Evolutionary conservation across 2,797 vertebrate genomes (phyloP).

Genomic region (Delichon dasypus): DNA sequence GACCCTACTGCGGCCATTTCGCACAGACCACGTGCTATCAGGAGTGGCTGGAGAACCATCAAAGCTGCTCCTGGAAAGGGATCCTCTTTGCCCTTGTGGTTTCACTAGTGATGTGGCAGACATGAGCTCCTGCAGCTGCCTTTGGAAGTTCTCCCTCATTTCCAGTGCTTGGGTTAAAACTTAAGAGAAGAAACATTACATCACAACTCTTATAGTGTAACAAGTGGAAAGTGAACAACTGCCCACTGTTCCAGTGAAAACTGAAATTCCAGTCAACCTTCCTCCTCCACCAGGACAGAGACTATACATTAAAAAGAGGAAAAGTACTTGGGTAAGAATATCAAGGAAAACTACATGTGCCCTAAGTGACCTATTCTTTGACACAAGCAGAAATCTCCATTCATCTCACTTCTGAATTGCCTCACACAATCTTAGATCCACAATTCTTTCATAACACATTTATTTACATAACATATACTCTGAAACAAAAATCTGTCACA

Average conservation of each 20-base stretch:
- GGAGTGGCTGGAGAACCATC: conserved; percentile 84
- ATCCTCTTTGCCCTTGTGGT: conserved; percentile 79
- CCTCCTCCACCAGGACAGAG: background rate
- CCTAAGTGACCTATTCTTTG: background rate
- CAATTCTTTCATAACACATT: background rate
- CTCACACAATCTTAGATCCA: background rate
- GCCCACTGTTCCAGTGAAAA: background rate
- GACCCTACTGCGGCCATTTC: conserved; percentile 83
- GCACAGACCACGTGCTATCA: conserved; percentile 75
- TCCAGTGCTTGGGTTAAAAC: conserved; percentile 88
- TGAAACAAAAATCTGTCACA: background rate
- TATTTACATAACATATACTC: background rate
- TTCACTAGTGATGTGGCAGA: conserved; percentile 88
- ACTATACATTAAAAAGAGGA: background rate
- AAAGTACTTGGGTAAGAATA: background rate
- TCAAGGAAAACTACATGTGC: background rate
- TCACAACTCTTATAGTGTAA: background rate
- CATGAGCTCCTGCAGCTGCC: conserved; percentile 96
- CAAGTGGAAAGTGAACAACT: background rate
- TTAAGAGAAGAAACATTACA: conserved; percentile 47
- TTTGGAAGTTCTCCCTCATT: conserved; percentile 94
- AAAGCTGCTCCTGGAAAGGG: conserved; percentile 72
- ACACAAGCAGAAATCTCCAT: background rate
- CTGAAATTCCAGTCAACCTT: background rate
- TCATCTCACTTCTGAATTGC: background rate